Conservation (phyloP, 2,888 invertebrate species). For the Lacanobia oleracea region DNA sequence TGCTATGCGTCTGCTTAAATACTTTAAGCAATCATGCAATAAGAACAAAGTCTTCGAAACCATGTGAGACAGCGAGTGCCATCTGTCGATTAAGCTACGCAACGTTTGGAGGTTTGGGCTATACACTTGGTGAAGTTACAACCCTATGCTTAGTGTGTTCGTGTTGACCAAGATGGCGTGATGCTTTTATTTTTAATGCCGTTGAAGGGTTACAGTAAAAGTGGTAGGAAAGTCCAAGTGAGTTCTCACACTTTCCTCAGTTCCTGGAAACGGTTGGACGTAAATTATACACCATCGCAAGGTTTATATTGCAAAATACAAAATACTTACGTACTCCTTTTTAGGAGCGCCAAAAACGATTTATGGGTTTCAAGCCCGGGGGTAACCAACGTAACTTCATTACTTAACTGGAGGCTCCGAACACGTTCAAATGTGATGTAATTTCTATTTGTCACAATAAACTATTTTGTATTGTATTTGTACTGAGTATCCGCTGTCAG, state of each 20-base stretch:
- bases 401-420: no score
- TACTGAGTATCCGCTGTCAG: no score
- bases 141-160: background rate
- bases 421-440: no score
- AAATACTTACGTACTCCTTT: no score
- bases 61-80: constrained; percentile 9
- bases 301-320: background rate
- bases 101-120: background rate
- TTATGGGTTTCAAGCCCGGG: no score
- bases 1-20: background rate
- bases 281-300: background rate
- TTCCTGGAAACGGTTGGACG: background rate
- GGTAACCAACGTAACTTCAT: no score
- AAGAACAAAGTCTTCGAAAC: background rate
- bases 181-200: background rate
- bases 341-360: no score
- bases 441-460: no score
- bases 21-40: no score
- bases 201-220: background rate
- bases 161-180: constrained; percentile 34
- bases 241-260: background rate
- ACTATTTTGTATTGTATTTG: no score
- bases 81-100: constrained; percentile 11
- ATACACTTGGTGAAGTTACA: no score
- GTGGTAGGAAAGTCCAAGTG: background rate